These are phyloP conservation scores for Phycodurus eques DNA, from an alignment of 2,113 vertebrate genomes.

Conservation along the genomic window DNA sequence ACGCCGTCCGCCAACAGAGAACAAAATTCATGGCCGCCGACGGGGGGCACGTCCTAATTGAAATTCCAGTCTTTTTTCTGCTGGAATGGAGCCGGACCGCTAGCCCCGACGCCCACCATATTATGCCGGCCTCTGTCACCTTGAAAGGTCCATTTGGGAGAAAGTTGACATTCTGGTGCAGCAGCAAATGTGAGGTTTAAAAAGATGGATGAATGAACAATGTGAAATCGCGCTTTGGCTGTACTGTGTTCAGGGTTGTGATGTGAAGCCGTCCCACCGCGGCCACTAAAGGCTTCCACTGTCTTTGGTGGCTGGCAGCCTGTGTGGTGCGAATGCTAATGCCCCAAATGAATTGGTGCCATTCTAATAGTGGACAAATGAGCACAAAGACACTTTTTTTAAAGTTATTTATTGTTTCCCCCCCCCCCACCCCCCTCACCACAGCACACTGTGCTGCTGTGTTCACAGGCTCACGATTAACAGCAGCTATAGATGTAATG, in stretches of 20 bases:
- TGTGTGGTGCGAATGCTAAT: slow-evolving; percentile 67
- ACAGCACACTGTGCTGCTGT: slow-evolving; percentile 37
- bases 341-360: slow-evolving; percentile 60
- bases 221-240: slow-evolving; percentile 11
- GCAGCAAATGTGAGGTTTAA: slow-evolving; percentile 21
- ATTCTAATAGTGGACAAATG: slow-evolving; percentile 54
- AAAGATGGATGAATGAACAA: slow-evolving; percentile 24
- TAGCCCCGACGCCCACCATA: slow-evolving; percentile 54
- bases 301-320: slow-evolving; percentile 49
- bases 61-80: slow-evolving; percentile 70
- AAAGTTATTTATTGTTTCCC: too few species aligned
- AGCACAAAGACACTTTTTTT: slow-evolving; percentile 65
- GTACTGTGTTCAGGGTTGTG: slow-evolving; percentile 17
- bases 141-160: slow-evolving; percentile 55
- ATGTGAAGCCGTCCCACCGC: slow-evolving; percentile 35
- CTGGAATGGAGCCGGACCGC: slow-evolving; percentile 53
- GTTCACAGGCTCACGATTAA: slow-evolving; percentile 38
- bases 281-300: slow-evolving; percentile 49
- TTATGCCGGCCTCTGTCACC: slow-evolving; percentile 65
- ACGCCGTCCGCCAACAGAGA: slow-evolving; percentile 67
- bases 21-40: slow-evolving; percentile 71
- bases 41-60: slow-evolving; percentile 68
- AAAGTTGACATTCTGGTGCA: slow-evolving; percentile 38
- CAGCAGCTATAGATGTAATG: slow-evolving; percentile 17
- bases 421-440: slow-evolving; percentile 42